A percentile compares a stretch with the other conserved stretches of the same genome.
phyloP scores from a whole-genome alignment of 2,113 vertebrate genomes.

The Syngnathus floridae region DNA sequence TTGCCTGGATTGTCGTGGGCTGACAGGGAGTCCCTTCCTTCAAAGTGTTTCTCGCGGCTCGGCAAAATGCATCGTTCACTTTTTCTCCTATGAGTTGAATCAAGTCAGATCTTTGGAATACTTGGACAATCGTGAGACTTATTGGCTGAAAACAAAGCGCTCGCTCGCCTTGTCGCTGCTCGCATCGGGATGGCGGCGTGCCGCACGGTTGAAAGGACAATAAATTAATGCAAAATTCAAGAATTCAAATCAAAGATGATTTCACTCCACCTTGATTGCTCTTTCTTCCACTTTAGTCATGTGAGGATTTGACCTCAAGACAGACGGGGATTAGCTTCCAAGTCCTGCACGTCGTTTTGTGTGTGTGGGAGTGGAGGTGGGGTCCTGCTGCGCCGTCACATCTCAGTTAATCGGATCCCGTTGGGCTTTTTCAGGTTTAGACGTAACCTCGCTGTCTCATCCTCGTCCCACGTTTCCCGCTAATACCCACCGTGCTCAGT shows the following conservation, averaged over 20 bases:
- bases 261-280: too few species aligned
- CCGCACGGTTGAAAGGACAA: too few species aligned
- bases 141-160: too few species aligned
- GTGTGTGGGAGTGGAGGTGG: not conserved
- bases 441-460: constrained; percentile 36
- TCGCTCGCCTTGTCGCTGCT: too few species aligned
- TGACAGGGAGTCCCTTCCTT: too few species aligned
- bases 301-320: not conserved
- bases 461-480: constrained; percentile 12
- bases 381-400: constrained; percentile 27
- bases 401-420: constrained; percentile 43
- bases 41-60: too few species aligned
- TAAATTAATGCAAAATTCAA: too few species aligned
- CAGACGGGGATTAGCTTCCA: constrained; percentile 11
- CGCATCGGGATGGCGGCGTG: too few species aligned
- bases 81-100: not conserved
- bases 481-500: constrained; percentile 23
- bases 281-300: too few species aligned
- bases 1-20: not conserved
- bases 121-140: too few species aligned
- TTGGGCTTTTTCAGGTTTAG: constrained; percentile 26
- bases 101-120: too few species aligned
- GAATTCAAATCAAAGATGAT: too few species aligned
- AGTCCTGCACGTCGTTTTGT: not conserved
- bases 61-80: not conserved